phyloP scores from a whole-genome alignment of 2,888 invertebrate genomes.

The Gymnoscelis rufifasciata region DNA sequence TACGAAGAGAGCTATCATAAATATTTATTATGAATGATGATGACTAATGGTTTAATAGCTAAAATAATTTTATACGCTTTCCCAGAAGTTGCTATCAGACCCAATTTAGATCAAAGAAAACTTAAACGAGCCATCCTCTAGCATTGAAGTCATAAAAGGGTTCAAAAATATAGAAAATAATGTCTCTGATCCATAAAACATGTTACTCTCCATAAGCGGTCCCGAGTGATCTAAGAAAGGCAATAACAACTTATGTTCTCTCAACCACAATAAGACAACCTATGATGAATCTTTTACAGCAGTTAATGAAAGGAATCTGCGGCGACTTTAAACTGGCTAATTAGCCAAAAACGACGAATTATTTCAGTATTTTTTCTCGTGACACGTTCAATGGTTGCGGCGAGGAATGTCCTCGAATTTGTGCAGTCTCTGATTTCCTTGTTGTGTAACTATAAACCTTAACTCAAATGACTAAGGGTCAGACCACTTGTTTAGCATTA shows the following conservation, averaged over 20 bases:
- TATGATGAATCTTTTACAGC: constrained; percentile 28
- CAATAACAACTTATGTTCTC: constrained; percentile 28
- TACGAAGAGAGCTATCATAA: too few relatives aligned
- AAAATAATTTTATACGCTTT: too few relatives aligned
- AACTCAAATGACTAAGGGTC: constrained; percentile 8
- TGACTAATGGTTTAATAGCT: too few relatives aligned
- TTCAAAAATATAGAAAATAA: constrained; percentile 15
- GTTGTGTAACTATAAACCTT: constrained; percentile 15
- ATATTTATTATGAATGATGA: too few relatives aligned
- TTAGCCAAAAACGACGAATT: constrained; percentile 44
- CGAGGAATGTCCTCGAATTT: constrained; percentile 24
- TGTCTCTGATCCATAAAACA: constrained; percentile 36
- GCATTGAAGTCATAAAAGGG: constrained; percentile 11
- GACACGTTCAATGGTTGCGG: constrained; percentile 20
- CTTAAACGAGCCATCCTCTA: constrained; percentile 1
- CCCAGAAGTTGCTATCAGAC: not conserved
- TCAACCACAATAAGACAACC: constrained; percentile 25
- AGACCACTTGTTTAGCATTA: constrained; percentile 8
- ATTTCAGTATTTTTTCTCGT: constrained; percentile 29
- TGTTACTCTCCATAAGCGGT: constrained; percentile 40
- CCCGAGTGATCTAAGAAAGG: constrained; percentile 24
- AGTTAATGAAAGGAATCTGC: constrained; percentile 42
- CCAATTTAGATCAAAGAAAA: constrained; percentile 25
- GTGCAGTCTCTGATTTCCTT: not conserved
- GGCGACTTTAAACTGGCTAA: constrained; percentile 53